Conservation (phyloP, 2,888 invertebrate species). For the Gymnocheta viridis region DNA sequence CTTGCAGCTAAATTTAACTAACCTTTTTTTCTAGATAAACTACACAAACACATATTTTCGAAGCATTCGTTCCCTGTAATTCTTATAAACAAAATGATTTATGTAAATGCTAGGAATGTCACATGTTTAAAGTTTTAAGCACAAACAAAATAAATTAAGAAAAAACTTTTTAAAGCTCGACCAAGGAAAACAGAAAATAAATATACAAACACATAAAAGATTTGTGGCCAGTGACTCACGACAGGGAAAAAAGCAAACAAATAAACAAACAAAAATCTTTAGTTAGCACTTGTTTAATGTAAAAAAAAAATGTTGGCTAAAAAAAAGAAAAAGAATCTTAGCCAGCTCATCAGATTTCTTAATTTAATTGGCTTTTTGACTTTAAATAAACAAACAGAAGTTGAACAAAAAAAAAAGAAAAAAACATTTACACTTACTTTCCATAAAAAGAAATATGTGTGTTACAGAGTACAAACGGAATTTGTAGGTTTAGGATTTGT, state of each 20-base stretch:
- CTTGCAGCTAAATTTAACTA: background rate
- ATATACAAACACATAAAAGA: conserved; percentile 28
- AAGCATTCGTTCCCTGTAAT: conserved; percentile 31
- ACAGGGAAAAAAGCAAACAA: background rate
- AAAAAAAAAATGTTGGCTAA: background rate
- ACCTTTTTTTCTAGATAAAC: background rate
- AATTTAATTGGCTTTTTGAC: conserved; percentile 76
- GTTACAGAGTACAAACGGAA: background rate
- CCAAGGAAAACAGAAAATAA: conserved; percentile 1
- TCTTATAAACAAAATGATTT: conserved; percentile 58
- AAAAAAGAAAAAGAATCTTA: conserved; percentile 61
- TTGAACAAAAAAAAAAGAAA: conserved; percentile 3
- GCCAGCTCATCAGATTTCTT: conserved; percentile 75
- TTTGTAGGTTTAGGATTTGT: conserved; percentile 49
- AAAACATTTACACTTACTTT: conserved; percentile 23
- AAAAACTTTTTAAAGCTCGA: conserved; percentile 8
- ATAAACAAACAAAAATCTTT: conserved; percentile 25
- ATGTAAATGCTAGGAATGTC: conserved; percentile 39
- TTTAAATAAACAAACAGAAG: conserved; percentile 55
- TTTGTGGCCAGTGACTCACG: conserved; percentile 69
- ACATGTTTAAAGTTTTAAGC: conserved; percentile 59
- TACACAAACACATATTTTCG: background rate
- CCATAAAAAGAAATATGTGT: conserved; percentile 13
- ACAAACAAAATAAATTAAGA: conserved; percentile 57
- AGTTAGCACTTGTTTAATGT: conserved; percentile 57